phyloP scores from a whole-genome alignment of 2,888 invertebrate species.

The Anorthoa munda region DNA sequence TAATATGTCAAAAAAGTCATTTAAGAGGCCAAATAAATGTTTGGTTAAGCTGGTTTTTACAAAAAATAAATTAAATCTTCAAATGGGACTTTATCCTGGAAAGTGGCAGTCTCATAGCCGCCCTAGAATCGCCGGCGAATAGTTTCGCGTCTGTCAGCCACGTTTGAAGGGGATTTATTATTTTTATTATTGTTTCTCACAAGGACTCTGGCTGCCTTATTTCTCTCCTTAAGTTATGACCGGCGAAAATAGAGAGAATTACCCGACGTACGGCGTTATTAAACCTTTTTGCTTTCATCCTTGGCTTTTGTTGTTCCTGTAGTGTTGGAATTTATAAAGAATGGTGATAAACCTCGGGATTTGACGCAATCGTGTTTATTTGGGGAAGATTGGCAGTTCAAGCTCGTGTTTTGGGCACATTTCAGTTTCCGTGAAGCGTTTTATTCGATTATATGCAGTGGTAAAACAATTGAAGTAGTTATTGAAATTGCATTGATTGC shows the following conservation, averaged over 20 bases:
- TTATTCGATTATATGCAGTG: conserved; percentile 19
- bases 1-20: neutral
- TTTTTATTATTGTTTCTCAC: conserved; percentile 89
- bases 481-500: conserved; percentile 3
- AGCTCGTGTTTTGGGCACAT: conserved; percentile 25
- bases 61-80: neutral
- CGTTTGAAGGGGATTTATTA: conserved; percentile 90
- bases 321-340: conserved; percentile 64
- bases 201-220: conserved; percentile 80
- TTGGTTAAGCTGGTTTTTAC: neutral
- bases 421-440: conserved; percentile 13
- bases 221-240: conserved; percentile 80
- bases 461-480: conserved; percentile 12
- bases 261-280: conserved; percentile 73
- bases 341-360: conserved; percentile 61
- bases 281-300: conserved; percentile 75
- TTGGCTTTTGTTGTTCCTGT: conserved; percentile 68
- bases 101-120: conserved; percentile 57
- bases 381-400: conserved; percentile 52
- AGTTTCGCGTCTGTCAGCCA: conserved; percentile 89
- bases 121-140: conserved; percentile 81
- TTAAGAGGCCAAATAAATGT: neutral
- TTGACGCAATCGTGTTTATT: conserved; percentile 57
- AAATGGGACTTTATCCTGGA: conserved; percentile 8
- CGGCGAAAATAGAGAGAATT: conserved; percentile 74